Evolutionary conservation across 2,113 vertebrate species (phyloP).

Genomic region (Parus major): DNA sequence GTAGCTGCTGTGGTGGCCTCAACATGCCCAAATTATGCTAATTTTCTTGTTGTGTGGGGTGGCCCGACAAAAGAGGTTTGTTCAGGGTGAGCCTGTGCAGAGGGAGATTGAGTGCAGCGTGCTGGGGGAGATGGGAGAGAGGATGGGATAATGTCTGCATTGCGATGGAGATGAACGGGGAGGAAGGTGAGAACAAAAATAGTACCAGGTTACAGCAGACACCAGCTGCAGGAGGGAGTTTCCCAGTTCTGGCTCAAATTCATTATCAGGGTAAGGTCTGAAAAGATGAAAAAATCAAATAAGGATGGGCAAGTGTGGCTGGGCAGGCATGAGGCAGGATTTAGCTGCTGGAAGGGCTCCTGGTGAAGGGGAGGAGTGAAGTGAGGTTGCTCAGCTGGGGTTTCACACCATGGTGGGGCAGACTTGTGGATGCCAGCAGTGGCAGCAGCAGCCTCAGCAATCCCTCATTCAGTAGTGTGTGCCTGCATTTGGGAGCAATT

Average conservation of each 20-base stretch:
- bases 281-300: not conserved
- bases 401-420: not conserved
- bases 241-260: not conserved
- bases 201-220: not conserved
- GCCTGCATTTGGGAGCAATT: not conserved
- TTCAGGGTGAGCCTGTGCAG: conserved; percentile 38
- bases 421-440: not conserved
- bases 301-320: not conserved
- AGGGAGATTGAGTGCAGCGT: not conserved
- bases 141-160: not conserved
- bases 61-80: conserved; percentile 63
- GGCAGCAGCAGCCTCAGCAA: not conserved
- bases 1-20: conserved; percentile 63
- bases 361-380: not conserved
- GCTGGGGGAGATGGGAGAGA: not conserved
- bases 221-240: not conserved
- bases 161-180: not conserved
- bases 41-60: conserved; percentile 68
- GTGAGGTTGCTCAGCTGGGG: not conserved
- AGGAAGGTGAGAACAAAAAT: not conserved
- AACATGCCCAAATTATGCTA: conserved; percentile 64
- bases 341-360: not conserved
- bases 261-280: not conserved
- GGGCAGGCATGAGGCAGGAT: not conserved
- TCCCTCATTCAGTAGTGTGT: not conserved